phyloP scores from a whole-genome alignment of 2,888 invertebrate species.

The Sylvicola cinctus region DNA sequence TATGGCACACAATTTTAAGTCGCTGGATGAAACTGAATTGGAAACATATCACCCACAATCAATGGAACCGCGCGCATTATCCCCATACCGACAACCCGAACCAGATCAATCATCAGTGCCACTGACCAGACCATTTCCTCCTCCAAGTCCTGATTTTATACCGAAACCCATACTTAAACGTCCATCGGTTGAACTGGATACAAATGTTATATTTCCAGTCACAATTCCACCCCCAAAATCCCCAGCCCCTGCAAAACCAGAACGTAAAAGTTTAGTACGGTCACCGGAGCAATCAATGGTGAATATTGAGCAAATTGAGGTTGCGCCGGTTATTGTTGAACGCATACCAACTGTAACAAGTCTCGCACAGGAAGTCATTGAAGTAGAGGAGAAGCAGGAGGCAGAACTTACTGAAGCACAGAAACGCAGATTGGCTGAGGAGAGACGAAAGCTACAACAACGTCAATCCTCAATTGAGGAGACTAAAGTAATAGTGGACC shows the following conservation, averaged over 20 bases:
- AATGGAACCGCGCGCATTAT: constrained; percentile 24
- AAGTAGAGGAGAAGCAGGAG: constrained; percentile 24
- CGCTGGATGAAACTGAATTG: constrained; percentile 11
- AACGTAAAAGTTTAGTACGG: constrained; percentile 18
- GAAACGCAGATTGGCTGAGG: constrained; percentile 14
- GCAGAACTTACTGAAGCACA: constrained; percentile 11
- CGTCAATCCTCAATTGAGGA: constrained; percentile 30
- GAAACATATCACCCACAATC: constrained; percentile 41
- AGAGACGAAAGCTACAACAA: constrained; percentile 14
- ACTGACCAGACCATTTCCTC: constrained; percentile 34
- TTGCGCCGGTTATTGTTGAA: background rate
- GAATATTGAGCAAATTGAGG: constrained; percentile 9
- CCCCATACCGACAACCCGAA: constrained; percentile 22
- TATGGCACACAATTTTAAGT: constrained; percentile 18
- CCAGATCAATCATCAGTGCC: constrained; percentile 36
- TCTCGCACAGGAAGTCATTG: constrained; percentile 24
- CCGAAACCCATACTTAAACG: constrained; percentile 65
- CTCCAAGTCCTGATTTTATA: constrained; percentile 46
- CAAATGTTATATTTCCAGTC: constrained; percentile 7
- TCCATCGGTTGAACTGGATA: constrained; percentile 24
- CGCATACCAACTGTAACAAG: constrained; percentile 17
- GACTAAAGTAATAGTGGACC: constrained; percentile 49
- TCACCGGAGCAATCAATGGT: too few species aligned
- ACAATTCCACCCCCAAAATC: constrained; percentile 4
- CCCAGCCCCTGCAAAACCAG: constrained; percentile 15